A percentile compares a stretch with the other conserved stretches of the same genome.
Conservation (phyloP, 2,797 vertebrate species). For the Cossypha dichroa region DNA sequence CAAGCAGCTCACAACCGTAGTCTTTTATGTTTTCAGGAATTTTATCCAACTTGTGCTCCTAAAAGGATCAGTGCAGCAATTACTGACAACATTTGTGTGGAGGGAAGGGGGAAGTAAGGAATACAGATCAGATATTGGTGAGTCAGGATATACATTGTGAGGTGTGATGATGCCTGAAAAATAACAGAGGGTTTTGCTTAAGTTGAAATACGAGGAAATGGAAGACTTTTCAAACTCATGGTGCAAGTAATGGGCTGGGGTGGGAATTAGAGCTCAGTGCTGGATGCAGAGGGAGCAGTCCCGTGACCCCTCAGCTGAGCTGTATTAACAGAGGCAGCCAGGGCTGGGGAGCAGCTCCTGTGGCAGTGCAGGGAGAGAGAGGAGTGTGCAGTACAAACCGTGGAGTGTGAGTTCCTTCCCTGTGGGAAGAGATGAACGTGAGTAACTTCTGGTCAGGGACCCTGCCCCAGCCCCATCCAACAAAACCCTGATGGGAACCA, state of each 20-base stretch:
- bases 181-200: accelerated
- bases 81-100: accelerated
- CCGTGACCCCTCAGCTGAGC: constrained; percentile 33
- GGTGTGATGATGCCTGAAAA: not conserved
- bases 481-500: not conserved
- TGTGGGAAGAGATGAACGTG: accelerated
- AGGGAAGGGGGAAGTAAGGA: not conserved
- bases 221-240: not conserved
- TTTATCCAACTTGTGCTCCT: not conserved
- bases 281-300: not conserved
- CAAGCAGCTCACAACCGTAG: not conserved
- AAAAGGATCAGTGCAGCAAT: not conserved
- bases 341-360: not conserved
- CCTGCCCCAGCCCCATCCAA: not conserved
- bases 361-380: too few species aligned
- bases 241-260: not conserved
- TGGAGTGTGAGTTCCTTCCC: not conserved
- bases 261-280: not conserved
- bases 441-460: not conserved
- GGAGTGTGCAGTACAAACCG: accelerated
- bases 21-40: not conserved
- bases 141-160: accelerated
- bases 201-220: accelerated
- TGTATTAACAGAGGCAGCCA: not conserved
- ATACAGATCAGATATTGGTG: not conserved